Base-by-base conservation (phyloP, 2,113 vertebrate species). In the Austrofundulus limnaeus region DNA sequence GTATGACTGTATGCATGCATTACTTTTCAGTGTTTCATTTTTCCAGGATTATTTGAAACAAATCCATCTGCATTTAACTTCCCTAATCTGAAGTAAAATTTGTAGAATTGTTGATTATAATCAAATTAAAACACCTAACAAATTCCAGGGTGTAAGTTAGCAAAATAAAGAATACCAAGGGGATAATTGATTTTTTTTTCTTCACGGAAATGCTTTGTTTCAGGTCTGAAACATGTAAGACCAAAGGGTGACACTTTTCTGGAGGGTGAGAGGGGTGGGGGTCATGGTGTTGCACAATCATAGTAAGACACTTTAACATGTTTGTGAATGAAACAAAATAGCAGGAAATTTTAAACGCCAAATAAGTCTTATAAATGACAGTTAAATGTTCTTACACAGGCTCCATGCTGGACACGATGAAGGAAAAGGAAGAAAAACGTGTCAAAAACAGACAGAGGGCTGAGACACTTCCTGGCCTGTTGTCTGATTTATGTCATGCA, bases 401-500 rank as follows among this genome's bases (percentile, higher is more conserved):
- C 41, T 28, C 28, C 28, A 28, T 28, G 31, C 5, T 34, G 31
- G 31, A 34, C 6, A 34, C 9, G 31, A n/a, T 51, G 41, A 24
- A 65, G 39, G 21, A 43, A 73, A 66, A 49, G 24, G 23, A 43
- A 10, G 37, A 19, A 5, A 63, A 55, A 17, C 39, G 50, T 61
- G 66, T 54, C 69, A 67, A 25, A 55, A 56, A 43, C 48, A 58
- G 63, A 66, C 34, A 52, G 25, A 66, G 61, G 39, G 16, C 1
- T 41, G 48, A 78, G 57, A 34, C 5, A 57, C 54, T 67, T 82
- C 77, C 72, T 83, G 72, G 53, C 39, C 42, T 47, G 54, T 67
- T 66, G 43, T 63, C 53, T 79, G 70, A 77, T 70, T 51, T 76
- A 43, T 58, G 42, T 66, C 72, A 62, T 64, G 42, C 45, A 34